These are phyloP conservation scores for Sakesphorus luctuosus DNA, from an alignment of 2,113 vertebrate genomes.

Conservation along the genomic window DNA sequence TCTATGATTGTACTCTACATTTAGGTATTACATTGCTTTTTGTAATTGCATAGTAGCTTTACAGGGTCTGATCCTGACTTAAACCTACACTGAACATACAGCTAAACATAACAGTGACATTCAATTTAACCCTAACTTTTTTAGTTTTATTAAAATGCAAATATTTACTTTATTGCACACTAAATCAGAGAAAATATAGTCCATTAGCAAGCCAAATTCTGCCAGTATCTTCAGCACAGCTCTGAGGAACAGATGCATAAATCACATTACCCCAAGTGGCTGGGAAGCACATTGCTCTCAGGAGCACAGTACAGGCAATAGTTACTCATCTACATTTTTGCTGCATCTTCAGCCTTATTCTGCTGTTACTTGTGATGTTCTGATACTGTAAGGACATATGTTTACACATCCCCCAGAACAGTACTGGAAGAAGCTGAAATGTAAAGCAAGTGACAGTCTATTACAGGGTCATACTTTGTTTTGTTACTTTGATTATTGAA, in stretches of 20 bases:
- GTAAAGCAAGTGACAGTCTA: not conserved
- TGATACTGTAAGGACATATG: not conserved
- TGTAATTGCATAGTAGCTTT: not conserved
- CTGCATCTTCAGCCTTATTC: not conserved
- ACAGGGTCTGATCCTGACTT: not conserved
- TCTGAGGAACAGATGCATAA: slow-evolving; percentile 15
- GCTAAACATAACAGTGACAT: not conserved
- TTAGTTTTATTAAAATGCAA: slow-evolving; percentile 29
- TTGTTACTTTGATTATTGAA: not conserved
- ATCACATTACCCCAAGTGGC: not conserved
- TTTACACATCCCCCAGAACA: not conserved
- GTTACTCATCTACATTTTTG: not conserved
- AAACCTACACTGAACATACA: not conserved
- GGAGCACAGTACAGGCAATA: not conserved
- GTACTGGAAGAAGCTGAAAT: not conserved
- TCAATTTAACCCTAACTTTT: not conserved
- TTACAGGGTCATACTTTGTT: not conserved
- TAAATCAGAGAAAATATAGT: not conserved
- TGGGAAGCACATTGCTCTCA: slow-evolving; percentile 8
- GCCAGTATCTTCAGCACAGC: not conserved
- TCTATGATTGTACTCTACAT: not conserved
- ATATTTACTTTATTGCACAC: slow-evolving; percentile 6
- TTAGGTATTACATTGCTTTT: not conserved
- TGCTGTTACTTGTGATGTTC: not conserved
- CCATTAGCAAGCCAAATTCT: slow-evolving; percentile 54